These are phyloP conservation scores for Saccostrea echinata DNA, from an alignment of 1,140 invertebrate genomes.

Conservation along the genomic window DNA sequence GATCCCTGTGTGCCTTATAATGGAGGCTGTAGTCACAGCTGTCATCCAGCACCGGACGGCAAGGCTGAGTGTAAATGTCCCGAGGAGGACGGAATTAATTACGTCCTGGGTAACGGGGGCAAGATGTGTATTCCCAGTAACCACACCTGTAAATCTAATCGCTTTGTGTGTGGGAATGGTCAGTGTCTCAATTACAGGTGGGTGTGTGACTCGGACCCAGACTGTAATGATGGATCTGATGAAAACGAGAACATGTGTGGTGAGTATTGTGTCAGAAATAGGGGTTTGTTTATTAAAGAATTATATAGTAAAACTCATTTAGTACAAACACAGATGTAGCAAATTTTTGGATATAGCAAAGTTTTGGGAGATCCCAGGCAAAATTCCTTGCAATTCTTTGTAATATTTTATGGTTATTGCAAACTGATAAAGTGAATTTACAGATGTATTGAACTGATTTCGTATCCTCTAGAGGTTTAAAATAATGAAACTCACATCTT, in stretches of 20 bases:
- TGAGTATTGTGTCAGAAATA: constrained; percentile 77
- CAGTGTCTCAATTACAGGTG: constrained; percentile 97
- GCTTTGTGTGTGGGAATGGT: constrained; percentile 96
- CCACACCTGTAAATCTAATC: constrained; percentile 90
- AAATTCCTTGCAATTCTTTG: too few relatives aligned
- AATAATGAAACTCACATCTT: too few relatives aligned
- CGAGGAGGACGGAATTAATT: constrained; percentile 52
- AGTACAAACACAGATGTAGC: too few relatives aligned
- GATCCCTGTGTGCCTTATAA: constrained; percentile 96
- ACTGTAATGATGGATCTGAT: constrained; percentile 96
- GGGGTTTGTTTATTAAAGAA: too few relatives aligned
- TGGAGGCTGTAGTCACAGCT: constrained; percentile 97
- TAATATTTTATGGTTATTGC: too few relatives aligned
- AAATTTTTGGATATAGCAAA: too few relatives aligned
- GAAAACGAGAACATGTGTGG: constrained; percentile 98
- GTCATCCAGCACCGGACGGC: constrained; percentile 92
- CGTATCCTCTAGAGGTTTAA: too few relatives aligned
- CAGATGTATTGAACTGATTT: too few relatives aligned
- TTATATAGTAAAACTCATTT: too few relatives aligned
- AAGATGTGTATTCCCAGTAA: constrained; percentile 77
- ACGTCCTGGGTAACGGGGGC: constrained; percentile 63
- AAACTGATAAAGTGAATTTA: too few relatives aligned
- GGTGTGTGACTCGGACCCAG: constrained; percentile 95
- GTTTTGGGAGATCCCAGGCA: too few relatives aligned
- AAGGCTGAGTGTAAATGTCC: constrained; percentile 80